Percentiles rank a stretch among this genome's conserved stretches.
Conservation (phyloP, 1,140 invertebrate genomes). For the Dendrolimus kikuchii region DNA sequence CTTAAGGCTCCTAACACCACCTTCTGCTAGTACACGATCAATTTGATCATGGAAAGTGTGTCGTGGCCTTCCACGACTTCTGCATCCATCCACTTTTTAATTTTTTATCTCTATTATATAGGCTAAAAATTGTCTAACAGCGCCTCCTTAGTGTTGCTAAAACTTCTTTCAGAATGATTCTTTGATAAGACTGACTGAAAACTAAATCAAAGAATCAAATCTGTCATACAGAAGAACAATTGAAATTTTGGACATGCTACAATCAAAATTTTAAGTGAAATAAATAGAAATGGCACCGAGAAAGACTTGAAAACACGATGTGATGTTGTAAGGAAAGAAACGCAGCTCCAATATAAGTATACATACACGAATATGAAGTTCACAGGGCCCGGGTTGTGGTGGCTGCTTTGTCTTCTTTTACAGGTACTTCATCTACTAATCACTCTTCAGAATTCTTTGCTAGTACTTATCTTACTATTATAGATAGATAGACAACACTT, state of each 20-base stretch:
- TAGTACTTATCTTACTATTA: no score
- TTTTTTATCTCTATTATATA: no score
- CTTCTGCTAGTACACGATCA: no score
- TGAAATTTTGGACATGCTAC: slow-evolving; percentile 36
- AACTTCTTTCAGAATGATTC: background rate
- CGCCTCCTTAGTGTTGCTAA: slow-evolving; percentile 1
- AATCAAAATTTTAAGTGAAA: slow-evolving; percentile 30
- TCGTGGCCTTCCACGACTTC: no score
- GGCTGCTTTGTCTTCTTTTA: slow-evolving; percentile 37
- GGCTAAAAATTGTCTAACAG: background rate
- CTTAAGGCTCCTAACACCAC: no score
- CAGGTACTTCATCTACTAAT: slow-evolving; percentile 23
- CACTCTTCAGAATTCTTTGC: no score
- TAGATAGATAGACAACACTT: no score
- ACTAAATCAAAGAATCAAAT: slow-evolving; percentile 6
- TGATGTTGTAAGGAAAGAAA: background rate
- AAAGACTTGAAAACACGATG: slow-evolving; percentile 10
- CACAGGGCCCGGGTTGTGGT: slow-evolving; percentile 28
- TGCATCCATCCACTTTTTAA: no score
- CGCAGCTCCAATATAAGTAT: background rate
- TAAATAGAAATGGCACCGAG: slow-evolving; percentile 17
- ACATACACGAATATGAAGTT: slow-evolving; percentile 37
- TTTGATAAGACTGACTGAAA: slow-evolving; percentile 4
- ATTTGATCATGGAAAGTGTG: no score
- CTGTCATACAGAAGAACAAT: slow-evolving; percentile 8